Conservation (phyloP, 2,113 vertebrate genomes). For the Cinclus mexicanus region DNA sequence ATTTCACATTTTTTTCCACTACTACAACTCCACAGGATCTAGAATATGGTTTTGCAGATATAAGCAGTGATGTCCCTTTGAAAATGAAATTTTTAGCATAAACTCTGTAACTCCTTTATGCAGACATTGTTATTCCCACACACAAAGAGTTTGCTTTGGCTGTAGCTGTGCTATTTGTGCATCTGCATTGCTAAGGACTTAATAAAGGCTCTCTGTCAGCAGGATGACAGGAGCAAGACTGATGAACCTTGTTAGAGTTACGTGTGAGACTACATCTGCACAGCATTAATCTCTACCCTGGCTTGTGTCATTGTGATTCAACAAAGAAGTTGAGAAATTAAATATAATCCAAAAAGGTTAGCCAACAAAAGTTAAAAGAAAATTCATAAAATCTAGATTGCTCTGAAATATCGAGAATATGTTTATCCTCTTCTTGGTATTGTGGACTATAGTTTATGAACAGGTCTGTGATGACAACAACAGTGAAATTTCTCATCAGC, state of each 20-base stretch:
- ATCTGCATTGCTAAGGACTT: not conserved
- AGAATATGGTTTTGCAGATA: not conserved
- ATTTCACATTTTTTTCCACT: not conserved
- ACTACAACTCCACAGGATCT: not conserved
- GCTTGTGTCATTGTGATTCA: not conserved
- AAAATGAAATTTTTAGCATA: not conserved
- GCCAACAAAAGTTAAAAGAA: not conserved
- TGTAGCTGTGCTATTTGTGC: not conserved
- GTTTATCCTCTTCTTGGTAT: not conserved
- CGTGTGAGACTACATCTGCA: not conserved
- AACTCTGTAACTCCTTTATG: not conserved
- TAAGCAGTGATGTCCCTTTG: not conserved
- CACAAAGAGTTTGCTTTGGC: not conserved
- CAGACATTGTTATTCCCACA: not conserved
- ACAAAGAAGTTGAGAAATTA: not conserved
- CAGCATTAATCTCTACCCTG: not conserved
- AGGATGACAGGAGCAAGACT: not conserved
- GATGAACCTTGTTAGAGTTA: not conserved
- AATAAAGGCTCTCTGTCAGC: not conserved
- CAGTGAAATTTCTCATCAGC: not conserved
- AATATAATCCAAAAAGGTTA: not conserved
- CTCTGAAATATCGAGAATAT: not conserved
- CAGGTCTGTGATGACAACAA: not conserved
- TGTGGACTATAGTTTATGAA: not conserved
- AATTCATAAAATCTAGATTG: not conserved